Evolutionary conservation across 2,113 vertebrate genomes (phyloP).

Genomic region (Phoenicopterus ruber): DNA sequence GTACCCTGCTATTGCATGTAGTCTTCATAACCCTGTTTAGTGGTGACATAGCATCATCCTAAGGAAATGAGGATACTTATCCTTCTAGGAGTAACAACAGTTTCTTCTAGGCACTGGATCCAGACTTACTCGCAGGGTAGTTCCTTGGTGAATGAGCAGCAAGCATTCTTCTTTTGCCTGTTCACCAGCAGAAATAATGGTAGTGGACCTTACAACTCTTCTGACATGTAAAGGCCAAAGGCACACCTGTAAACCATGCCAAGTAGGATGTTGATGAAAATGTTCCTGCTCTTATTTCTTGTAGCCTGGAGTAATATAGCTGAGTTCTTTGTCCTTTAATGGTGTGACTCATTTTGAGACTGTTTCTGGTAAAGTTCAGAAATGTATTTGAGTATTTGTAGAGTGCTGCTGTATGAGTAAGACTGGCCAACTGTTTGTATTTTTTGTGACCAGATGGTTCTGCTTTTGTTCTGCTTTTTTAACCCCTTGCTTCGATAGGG

Average conservation of each 20-base stretch:
- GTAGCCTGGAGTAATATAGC: not conserved
- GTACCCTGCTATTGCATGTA: not conserved
- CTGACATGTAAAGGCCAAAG: not conserved
- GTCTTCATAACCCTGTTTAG: not conserved
- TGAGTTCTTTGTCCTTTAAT: not conserved
- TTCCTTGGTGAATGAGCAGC: not conserved
- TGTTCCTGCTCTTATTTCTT: not conserved
- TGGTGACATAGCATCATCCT: not conserved
- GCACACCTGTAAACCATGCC: not conserved
- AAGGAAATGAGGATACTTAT: not conserved
- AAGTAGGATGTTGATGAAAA: not conserved
- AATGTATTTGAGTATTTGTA: slow-evolving; percentile 1
- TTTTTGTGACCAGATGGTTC: slow-evolving; percentile 2
- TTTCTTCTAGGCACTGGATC: not conserved
- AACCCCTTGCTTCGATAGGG: not conserved
- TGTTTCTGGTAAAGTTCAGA: slow-evolving; percentile 30
- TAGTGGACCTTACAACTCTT: not conserved
- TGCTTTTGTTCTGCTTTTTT: slow-evolving; percentile 1
- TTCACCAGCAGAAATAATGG: not conserved
- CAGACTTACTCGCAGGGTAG: not conserved
- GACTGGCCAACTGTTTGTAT: not conserved
- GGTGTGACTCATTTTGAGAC: slow-evolving; percentile 16
- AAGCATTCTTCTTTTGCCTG: not conserved
- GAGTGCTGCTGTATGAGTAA: not conserved
- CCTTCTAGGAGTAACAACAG: not conserved